phyloP scores from a whole-genome alignment of 2,113 vertebrate species.

The Pterocles burchelli region DNA sequence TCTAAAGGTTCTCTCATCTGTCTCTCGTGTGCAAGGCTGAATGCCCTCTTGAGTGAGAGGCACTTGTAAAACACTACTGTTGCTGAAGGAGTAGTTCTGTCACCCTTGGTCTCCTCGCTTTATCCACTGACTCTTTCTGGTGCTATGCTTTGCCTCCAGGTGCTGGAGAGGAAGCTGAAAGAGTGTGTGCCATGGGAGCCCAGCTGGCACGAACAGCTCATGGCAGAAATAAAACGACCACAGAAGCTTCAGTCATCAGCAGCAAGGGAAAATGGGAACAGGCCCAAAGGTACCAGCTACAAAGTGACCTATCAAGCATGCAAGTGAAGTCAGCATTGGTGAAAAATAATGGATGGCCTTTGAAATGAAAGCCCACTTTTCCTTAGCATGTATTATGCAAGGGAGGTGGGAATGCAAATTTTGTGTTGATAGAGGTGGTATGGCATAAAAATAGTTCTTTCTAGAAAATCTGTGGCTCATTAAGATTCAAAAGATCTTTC shows the following conservation, averaged over 20 bases:
- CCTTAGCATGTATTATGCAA: neutral
- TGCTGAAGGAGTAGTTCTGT: neutral
- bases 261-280: neutral
- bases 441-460: neutral
- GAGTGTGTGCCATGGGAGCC: neutral
- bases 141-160: neutral
- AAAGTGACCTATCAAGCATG: neutral
- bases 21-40: neutral
- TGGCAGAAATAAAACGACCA: slow-evolving; percentile 21
- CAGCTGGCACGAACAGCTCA: slow-evolving; percentile 16
- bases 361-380: neutral
- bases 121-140: neutral
- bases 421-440: neutral
- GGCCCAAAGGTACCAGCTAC: slow-evolving; percentile 11
- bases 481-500: neutral
- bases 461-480: neutral
- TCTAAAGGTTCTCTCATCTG: neutral
- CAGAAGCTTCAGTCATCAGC: neutral
- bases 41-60: neutral
- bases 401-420: neutral
- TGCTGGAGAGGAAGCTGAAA: neutral
- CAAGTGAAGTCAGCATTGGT: neutral
- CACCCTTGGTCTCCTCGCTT: neutral
- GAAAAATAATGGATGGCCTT: neutral
- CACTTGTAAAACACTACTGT: neutral